phyloP scores from a whole-genome alignment of 2,113 vertebrate species.

The Microtus oregoni region DNA sequence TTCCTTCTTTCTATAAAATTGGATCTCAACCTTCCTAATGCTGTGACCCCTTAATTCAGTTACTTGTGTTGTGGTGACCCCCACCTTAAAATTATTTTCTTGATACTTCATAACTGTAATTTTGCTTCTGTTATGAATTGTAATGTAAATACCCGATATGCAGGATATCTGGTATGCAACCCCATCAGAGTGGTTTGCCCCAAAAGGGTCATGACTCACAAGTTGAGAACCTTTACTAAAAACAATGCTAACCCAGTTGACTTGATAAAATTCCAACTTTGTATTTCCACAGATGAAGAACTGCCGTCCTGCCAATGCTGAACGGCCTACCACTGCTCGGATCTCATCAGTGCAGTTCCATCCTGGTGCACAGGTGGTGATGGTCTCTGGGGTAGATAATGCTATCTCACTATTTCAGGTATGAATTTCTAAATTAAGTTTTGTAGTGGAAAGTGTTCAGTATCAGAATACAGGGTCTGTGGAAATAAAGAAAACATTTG shows the following conservation, averaged over 20 bases:
- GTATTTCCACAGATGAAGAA: constrained; percentile 89
- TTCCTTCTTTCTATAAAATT: background rate
- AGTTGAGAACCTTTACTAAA: background rate
- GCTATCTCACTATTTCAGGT: constrained; percentile 97
- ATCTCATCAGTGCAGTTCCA: constrained; percentile 95
- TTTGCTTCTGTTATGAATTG: background rate
- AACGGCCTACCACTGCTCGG: constrained; percentile 85
- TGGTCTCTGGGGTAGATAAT: constrained; percentile 93
- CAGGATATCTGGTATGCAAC: background rate
- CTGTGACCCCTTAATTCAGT: background rate
- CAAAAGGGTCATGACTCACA: background rate
- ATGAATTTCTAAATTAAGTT: constrained; percentile 11
- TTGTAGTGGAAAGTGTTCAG: background rate
- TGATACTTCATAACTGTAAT: background rate
- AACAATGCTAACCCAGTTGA: background rate
- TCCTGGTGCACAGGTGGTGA: constrained; percentile 93
- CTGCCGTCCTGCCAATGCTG: constrained; percentile 91
- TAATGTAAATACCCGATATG: background rate
- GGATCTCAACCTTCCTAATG: background rate
- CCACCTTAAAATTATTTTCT: background rate
- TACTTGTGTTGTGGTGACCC: background rate
- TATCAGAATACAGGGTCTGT: background rate
- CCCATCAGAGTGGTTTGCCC: background rate
- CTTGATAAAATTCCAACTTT: constrained; percentile 24
- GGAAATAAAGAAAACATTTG: constrained; percentile 43